Percentiles rank a stretch among this genome's conserved stretches.
Conservation (phyloP, 2,888 invertebrate species). For the Drosophila ezoana region DNA sequence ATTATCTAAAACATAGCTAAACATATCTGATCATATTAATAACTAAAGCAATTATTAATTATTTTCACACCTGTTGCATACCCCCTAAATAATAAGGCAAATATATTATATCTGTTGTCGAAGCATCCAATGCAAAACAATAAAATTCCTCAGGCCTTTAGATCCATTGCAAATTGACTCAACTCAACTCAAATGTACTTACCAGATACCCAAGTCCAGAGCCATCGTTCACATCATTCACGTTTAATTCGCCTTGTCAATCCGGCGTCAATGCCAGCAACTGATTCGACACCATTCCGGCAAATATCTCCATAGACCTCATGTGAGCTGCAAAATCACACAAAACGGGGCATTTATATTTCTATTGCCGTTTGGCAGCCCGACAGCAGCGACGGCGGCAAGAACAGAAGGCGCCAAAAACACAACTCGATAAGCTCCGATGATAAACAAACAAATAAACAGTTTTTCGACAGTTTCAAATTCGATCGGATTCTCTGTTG, state of each 20-base stretch:
- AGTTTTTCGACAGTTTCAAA: constrained; percentile 29
- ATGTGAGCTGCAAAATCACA: constrained; percentile 28
- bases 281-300: constrained; percentile 28
- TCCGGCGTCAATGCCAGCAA: constrained; percentile 21
- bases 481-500: constrained; percentile 21
- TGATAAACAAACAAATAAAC: constrained; percentile 31
- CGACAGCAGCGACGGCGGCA: constrained; percentile 47
- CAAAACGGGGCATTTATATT: constrained; percentile 69
- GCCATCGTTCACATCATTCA: constrained; percentile 38
- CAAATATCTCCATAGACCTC: constrained; percentile 33
- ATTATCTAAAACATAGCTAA: no score
- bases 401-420: constrained; percentile 33
- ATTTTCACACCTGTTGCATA: no score
- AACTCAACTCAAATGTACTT: constrained; percentile 2
- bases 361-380: constrained; percentile 63
- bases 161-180: not conserved
- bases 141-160: no score
- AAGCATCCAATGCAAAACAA: no score
- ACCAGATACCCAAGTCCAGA: constrained; percentile 10
- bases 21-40: no score
- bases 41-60: no score
- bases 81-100: no score
- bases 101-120: no score
- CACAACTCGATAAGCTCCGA: constrained; percentile 39
- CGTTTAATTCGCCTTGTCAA: constrained; percentile 48